These are phyloP conservation scores for Pelvicachromis taeniatus DNA, from an alignment of 2,113 vertebrate genomes.

Conservation along the genomic window DNA sequence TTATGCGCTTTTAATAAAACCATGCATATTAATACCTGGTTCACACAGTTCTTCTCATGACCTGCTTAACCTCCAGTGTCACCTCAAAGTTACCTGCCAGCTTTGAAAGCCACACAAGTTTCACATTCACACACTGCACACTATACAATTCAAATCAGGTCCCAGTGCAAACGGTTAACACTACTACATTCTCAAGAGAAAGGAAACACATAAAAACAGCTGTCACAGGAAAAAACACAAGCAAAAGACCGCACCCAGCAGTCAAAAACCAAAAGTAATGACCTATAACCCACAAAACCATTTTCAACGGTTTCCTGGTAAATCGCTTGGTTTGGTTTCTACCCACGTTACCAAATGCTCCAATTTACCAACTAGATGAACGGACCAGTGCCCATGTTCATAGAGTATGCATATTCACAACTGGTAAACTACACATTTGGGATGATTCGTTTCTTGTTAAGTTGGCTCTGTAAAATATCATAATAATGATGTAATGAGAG, in stretches of 20 bases:
- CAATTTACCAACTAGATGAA: not conserved
- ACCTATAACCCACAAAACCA: not conserved
- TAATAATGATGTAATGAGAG: not conserved
- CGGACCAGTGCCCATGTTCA: not conserved
- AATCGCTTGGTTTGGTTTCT: not conserved
- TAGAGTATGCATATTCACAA: not conserved
- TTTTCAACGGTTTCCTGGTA: slow-evolving; percentile 23
- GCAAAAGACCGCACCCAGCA: not conserved
- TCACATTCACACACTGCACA: slow-evolving; percentile 76
- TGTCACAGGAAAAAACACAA: not conserved
- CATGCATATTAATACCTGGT: not conserved
- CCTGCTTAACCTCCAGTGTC: not conserved
- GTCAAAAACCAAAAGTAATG: slow-evolving; percentile 2
- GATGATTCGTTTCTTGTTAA: not conserved
- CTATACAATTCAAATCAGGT: slow-evolving; percentile 70
- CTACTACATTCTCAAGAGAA: not conserved
- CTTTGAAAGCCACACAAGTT: slow-evolving; percentile 79
- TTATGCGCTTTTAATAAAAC: not conserved
- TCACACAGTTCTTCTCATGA: not conserved
- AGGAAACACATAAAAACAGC: not conserved
- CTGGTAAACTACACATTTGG: not conserved
- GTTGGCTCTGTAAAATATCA: not conserved
- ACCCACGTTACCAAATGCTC: slow-evolving; percentile 16
- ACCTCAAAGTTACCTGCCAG: not conserved
- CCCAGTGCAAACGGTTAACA: not conserved